A percentile compares a stretch with the other conserved stretches of the same genome.
phyloP scores from a whole-genome alignment of 2,888 invertebrate species.

The Nephrotoma guestfalica region DNA sequence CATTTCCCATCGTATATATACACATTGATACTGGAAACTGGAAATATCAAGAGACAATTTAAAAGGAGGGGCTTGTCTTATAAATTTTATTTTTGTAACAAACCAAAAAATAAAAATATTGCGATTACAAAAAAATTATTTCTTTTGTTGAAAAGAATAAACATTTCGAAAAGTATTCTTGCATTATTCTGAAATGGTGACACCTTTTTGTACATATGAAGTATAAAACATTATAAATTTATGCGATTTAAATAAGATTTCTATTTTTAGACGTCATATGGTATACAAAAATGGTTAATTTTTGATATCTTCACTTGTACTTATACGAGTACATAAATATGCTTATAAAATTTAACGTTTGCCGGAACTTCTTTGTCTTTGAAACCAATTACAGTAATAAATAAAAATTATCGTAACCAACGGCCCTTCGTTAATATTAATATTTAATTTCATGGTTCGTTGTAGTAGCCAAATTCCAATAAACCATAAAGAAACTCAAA shows the following conservation, averaged over 20 bases:
- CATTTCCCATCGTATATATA: not conserved
- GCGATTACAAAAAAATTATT: not conserved
- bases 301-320: not conserved
- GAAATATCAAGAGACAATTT: not conserved
- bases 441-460: not conserved
- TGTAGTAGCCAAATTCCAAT: not conserved
- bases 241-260: not conserved
- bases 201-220: not conserved
- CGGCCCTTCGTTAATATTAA: not conserved
- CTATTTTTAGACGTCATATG: too few relatives aligned
- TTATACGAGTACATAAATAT: not conserved
- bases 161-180: not conserved
- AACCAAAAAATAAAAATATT: not conserved
- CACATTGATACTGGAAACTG: not conserved
- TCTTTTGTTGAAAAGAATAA: not conserved
- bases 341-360: not conserved
- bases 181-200: not conserved
- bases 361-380: not conserved
- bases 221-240: not conserved
- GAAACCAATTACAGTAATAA: not conserved
- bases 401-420: not conserved
- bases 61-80: not conserved
- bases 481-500: not conserved
- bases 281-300: not conserved
- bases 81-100: not conserved